phyloP scores from a whole-genome alignment of 2,888 invertebrate genomes.

The Andrena trimmerana region DNA sequence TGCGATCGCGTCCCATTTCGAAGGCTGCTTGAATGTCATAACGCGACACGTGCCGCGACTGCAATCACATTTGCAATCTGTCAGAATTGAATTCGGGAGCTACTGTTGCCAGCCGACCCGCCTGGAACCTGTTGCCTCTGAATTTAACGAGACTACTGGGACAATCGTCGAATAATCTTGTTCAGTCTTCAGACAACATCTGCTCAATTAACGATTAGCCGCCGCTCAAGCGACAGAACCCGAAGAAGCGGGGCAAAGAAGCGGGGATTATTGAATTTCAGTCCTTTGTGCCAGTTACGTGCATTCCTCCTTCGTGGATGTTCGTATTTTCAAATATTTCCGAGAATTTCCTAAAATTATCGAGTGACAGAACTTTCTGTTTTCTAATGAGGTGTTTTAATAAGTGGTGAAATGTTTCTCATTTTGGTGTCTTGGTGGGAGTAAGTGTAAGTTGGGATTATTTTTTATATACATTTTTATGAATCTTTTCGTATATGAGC shows the following conservation, averaged over 20 bases:
- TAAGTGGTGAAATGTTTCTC: no score
- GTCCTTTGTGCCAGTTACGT: background rate
- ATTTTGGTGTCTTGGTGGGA: no score
- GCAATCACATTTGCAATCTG: conserved; percentile 69
- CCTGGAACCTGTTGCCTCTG: conserved; percentile 75
- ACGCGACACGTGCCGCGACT: conserved; percentile 66
- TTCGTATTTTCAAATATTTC: no score
- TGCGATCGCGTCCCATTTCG: conserved; percentile 21
- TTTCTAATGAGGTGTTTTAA: no score
- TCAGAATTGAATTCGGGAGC: conserved; percentile 65
- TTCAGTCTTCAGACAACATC: conserved; percentile 12
- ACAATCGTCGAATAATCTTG: conserved; percentile 50
- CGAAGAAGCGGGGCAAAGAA: conserved; percentile 1
- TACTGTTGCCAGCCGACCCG: conserved; percentile 42
- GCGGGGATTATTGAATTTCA: background rate
- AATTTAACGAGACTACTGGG: conserved; percentile 46
- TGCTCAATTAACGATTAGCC: conserved; percentile 12
- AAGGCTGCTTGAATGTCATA: conserved; percentile 60
- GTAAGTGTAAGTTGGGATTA: no score
- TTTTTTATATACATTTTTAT: no score
- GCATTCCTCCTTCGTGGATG: background rate
- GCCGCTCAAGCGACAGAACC: background rate
- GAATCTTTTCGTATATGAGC: background rate
- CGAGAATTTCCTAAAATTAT: no score
- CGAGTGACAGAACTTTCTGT: no score